Percentiles rank a stretch among this genome's conserved stretches.
Evolutionary conservation across 2,113 vertebrate genomes (phyloP).

Genomic region (Rhadina sibilatrix): DNA sequence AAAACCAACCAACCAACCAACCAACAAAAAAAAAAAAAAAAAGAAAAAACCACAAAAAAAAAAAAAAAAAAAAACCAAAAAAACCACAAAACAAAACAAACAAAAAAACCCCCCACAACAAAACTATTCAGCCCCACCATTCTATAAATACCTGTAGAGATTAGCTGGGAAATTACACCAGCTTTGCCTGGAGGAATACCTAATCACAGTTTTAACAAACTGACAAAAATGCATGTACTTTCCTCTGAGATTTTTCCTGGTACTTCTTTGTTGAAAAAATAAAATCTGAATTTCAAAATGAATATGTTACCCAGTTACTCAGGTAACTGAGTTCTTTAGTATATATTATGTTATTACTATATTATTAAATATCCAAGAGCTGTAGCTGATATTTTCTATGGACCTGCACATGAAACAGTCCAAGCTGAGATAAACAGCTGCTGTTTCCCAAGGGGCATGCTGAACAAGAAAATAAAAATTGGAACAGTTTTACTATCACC

Average conservation of each 20-base stretch:
- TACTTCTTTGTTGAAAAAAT: not conserved
- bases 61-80: no score
- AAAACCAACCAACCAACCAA: not conserved
- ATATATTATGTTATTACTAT: not conserved
- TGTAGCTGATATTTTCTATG: not conserved
- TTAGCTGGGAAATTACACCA: not conserved
- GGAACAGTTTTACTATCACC: not conserved
- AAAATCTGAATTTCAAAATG: not conserved
- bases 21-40: no score
- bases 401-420: not conserved
- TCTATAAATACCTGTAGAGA: not conserved
- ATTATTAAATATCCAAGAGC: not conserved
- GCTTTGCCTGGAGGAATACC: not conserved
- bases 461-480: not conserved
- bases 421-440: not conserved
- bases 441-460: not conserved
- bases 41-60: no score
- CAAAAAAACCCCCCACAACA: not conserved
- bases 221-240: rapidly evolving
- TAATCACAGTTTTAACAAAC: not conserved
- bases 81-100: no score
- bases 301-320: not conserved
- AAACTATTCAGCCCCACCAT: not conserved
- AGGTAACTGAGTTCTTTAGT: not conserved
- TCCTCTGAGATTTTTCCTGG: not conserved